Evolutionary conservation across 2,888 invertebrate species (phyloP).

Genomic region (Leptinotarsa haldemani): DNA sequence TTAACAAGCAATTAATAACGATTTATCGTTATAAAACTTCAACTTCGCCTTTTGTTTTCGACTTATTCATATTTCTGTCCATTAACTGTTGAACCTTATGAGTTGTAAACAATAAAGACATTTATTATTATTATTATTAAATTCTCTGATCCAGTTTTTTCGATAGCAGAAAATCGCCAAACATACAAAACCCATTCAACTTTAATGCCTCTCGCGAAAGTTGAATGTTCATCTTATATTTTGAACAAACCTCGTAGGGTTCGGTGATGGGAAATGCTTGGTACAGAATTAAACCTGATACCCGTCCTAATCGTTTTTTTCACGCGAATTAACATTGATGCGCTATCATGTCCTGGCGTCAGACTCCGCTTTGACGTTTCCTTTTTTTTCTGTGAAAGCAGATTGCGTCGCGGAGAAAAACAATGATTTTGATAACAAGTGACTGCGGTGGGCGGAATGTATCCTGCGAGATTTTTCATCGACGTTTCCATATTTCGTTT

Average conservation of each 20-base stretch:
- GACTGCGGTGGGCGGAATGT: conserved; percentile 7
- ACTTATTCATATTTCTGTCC: too few species aligned
- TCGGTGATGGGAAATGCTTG: conserved; percentile 47
- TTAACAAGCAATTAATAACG: too few species aligned
- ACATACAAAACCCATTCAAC: too few species aligned
- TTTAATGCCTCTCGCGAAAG: too few species aligned
- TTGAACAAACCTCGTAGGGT: conserved; percentile 6
- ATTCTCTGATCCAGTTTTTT: too few species aligned
- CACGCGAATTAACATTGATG: conserved; percentile 22
- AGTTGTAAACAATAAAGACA: too few species aligned
- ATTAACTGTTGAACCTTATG: too few species aligned
- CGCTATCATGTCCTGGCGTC: conserved; percentile 41
- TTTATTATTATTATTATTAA: too few species aligned
- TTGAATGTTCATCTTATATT: too few species aligned
- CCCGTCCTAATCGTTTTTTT: conserved; percentile 32
- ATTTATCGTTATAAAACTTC: too few species aligned
- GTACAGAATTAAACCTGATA: conserved; percentile 43
- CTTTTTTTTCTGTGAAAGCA: conserved; percentile 27
- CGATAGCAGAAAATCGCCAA: too few species aligned
- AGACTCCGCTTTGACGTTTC: conserved; percentile 30
- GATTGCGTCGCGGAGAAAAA: conserved; percentile 23
- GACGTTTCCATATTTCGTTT: neutral
- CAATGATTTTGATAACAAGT: conserved; percentile 8
- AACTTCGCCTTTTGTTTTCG: too few species aligned
- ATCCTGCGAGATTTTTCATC: neutral